Evolutionary conservation across 1,140 invertebrate genomes (phyloP), one percentile per base, ranked within the genome.

Genomic region (Drosophila saltans): DNA sequence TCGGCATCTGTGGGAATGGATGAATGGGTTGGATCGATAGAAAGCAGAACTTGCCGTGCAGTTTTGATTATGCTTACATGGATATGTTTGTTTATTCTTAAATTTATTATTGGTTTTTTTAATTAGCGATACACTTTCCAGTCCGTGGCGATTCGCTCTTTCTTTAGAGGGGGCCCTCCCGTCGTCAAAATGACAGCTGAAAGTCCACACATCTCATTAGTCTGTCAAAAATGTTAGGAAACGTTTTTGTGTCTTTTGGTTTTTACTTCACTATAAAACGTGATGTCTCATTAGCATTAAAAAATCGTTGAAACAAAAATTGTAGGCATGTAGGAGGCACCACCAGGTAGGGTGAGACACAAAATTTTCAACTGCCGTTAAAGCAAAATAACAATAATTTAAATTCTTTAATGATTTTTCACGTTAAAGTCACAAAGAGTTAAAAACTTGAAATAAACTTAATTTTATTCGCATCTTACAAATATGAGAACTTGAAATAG

Each of bases 121-220:
- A 80, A 86, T 86, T 86, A 86, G 76, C 83, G 45, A 57, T 36
- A 63, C 65, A 39, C 48, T 66, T 65, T 56, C 41, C 36, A 26
- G 45, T 43, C 60, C 65, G 6, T 36, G 33, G 33, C 4, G 28
- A 2, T 73, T 66, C 40, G 5, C 3, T 16, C 65, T 21, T 66
- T 36, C 60, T 69, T 16, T 59, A 63, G 16, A 16, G 26, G 26
- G 24, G 39, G 36, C 36, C 11, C 63, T 24, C 81, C 70, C 67
- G 82, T 75, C 63, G 78, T 40, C 45, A 66, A 52, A 60, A 48
- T 72, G 82, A 82, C 78, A 84, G 70, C 81, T 41, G 40, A 59
- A 69, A 85, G 67, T 75, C 57, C 55, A 71, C 57, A 79, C 78
- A 79, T 55, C 57, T 40, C 58, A 63, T 70, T 82, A 66, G 72